Percentiles rank a stretch among this genome's conserved stretches.
phyloP scores from a whole-genome alignment of 2,888 invertebrate genomes.

The Zhuqinia jingwanae region DNA sequence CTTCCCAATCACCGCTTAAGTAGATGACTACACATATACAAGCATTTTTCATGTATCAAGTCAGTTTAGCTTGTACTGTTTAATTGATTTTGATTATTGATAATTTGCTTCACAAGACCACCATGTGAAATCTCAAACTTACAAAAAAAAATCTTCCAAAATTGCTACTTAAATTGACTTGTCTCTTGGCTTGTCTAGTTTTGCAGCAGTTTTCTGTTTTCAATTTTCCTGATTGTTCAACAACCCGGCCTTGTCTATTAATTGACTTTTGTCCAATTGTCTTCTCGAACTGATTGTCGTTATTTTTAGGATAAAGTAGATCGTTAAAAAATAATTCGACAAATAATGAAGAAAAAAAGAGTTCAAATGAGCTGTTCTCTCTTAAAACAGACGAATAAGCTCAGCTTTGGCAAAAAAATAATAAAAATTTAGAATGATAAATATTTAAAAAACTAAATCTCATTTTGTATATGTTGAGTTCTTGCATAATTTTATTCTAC shows the following conservation, averaged over 20 bases:
- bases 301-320: not conserved
- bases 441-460: slow-evolving; percentile 11
- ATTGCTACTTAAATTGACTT: slow-evolving; percentile 17
- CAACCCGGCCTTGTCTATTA: slow-evolving; percentile 39
- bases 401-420: slow-evolving; percentile 16
- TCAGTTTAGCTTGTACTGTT: not conserved
- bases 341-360: slow-evolving; percentile 7
- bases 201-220: slow-evolving; percentile 32
- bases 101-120: no score
- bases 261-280: slow-evolving; percentile 51
- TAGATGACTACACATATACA: not conserved
- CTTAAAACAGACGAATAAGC: not conserved
- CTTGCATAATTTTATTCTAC: not conserved
- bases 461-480: not conserved
- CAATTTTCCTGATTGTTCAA: slow-evolving; percentile 9
- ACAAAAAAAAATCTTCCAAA: slow-evolving; percentile 24
- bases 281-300: slow-evolving; percentile 28
- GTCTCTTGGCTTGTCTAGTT: slow-evolving; percentile 47
- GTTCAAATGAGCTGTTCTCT: slow-evolving; percentile 18
- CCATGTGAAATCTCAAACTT: not conserved
- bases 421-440: slow-evolving; percentile 7
- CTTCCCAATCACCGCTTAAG: slow-evolving; percentile 59
- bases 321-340: slow-evolving; percentile 18
- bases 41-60: no score
- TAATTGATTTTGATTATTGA: not conserved